phyloP scores from a whole-genome alignment of 2,888 invertebrate genomes.

The Meiosimyza decipiens region DNA sequence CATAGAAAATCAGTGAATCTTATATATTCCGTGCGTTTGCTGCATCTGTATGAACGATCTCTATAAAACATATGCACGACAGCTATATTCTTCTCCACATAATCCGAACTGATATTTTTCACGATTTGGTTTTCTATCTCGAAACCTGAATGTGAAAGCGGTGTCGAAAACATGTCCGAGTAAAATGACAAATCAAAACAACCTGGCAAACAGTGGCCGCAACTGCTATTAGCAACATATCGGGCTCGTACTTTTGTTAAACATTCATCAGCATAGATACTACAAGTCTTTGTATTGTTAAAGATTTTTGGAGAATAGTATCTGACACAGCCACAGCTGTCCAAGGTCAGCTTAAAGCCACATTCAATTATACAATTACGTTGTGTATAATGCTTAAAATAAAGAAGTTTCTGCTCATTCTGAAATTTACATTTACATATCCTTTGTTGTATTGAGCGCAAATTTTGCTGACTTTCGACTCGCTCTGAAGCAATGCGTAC shows the following conservation, averaged over 20 bases:
- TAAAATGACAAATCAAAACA: constrained; percentile 79
- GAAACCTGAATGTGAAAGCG: constrained; percentile 63
- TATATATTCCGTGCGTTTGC: constrained; percentile 80
- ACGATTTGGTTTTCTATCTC: constrained; percentile 45
- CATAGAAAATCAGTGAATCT: constrained; percentile 84
- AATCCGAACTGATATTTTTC: constrained; percentile 45
- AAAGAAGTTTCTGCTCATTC: constrained; percentile 75
- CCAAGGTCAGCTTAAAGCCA: constrained; percentile 75
- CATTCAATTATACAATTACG: constrained; percentile 84
- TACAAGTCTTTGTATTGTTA: constrained; percentile 75
- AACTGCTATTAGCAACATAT: constrained; percentile 54
- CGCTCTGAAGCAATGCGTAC: constrained; percentile 57
- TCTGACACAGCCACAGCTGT: constrained; percentile 59
- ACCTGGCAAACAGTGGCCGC: constrained; percentile 73
- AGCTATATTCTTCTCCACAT: constrained; percentile 72
- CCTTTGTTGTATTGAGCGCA: constrained; percentile 50
- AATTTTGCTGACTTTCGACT: constrained; percentile 50
- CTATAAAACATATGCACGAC: constrained; percentile 80
- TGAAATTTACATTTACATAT: constrained; percentile 77
- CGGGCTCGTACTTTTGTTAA: constrained; percentile 50
- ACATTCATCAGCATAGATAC: constrained; percentile 75
- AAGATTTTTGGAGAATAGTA: constrained; percentile 71
- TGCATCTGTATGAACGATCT: constrained; percentile 76
- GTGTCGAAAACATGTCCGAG: constrained; percentile 72
- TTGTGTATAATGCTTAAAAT: constrained; percentile 78